Conservation (phyloP, 2,113 vertebrate genomes). For the Antechinus flavipes region DNA sequence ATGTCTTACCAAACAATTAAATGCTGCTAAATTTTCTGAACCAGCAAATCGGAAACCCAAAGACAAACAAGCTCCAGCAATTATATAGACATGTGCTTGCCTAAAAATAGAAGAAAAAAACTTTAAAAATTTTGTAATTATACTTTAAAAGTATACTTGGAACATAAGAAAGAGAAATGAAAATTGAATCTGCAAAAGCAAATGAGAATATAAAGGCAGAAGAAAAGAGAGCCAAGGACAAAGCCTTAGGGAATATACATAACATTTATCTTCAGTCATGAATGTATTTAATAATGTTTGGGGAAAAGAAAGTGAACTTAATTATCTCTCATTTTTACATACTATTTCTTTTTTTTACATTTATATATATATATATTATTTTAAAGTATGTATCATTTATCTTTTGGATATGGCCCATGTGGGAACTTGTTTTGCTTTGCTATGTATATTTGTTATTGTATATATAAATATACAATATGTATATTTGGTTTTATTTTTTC, state of each 20-base stretch:
- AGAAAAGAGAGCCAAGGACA: neutral
- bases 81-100: conserved; percentile 98
- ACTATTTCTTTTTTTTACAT: neutral
- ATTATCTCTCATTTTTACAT: neutral
- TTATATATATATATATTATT: neutral
- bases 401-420: neutral
- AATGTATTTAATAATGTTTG: neutral
- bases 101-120: conserved; percentile 81
- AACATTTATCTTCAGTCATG: neutral
- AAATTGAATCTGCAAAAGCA: neutral
- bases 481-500: neutral
- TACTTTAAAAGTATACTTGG: conserved; percentile 36
- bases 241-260: neutral
- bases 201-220: neutral
- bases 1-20: conserved; percentile 93
- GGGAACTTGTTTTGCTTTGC: neutral
- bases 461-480: too few species aligned
- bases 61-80: conserved; percentile 96
- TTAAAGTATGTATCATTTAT: neutral
- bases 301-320: neutral
- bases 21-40: conserved; percentile 95
- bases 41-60: conserved; percentile 97
- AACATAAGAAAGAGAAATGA: neutral
- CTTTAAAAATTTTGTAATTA: neutral
- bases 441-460: neutral